Percentiles rank a stretch among this genome's conserved stretches.
Conservation (phyloP, 2,888 invertebrate species). For the Parelbella ahira region DNA sequence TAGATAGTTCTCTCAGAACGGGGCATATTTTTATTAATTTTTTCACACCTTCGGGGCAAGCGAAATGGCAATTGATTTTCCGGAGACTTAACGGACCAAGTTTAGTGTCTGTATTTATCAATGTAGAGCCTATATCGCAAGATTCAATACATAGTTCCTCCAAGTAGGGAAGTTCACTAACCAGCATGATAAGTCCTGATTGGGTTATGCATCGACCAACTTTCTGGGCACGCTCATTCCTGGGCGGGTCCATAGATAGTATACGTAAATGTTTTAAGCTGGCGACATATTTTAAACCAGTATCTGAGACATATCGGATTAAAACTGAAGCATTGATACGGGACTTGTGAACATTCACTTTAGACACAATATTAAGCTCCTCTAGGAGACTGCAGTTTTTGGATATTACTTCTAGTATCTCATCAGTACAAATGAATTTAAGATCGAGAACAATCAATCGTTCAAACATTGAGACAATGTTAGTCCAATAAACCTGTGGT, state of each 20-base stretch:
- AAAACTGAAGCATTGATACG: slow-evolving; percentile 71
- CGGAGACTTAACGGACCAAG: slow-evolving; percentile 64
- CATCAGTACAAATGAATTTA: slow-evolving; percentile 75
- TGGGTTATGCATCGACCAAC: slow-evolving; percentile 71
- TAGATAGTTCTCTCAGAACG: slow-evolving; percentile 58
- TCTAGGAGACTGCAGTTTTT: slow-evolving; percentile 58
- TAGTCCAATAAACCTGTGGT: slow-evolving; percentile 65
- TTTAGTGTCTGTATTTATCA: slow-evolving; percentile 54
- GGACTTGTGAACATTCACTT: slow-evolving; percentile 70
- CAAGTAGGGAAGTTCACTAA: slow-evolving; percentile 60
- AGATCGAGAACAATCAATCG: slow-evolving; percentile 67
- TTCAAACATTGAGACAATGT: slow-evolving; percentile 54
- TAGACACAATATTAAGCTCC: slow-evolving; percentile 73
- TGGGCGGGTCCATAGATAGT: slow-evolving; percentile 70
- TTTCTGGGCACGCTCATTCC: slow-evolving; percentile 63
- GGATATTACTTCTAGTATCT: slow-evolving; percentile 67
- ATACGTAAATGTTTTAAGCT: slow-evolving; percentile 62
- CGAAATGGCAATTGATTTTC: slow-evolving; percentile 72
- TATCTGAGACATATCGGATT: slow-evolving; percentile 70
- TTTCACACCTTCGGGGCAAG: slow-evolving; percentile 63
- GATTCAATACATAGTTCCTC: slow-evolving; percentile 72
- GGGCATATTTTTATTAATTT: slow-evolving; percentile 70
- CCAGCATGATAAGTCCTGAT: slow-evolving; percentile 63
- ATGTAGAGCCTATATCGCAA: slow-evolving; percentile 72
- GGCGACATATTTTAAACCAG: slow-evolving; percentile 58